Conservation (phyloP, 2,113 vertebrate species). For the Plotosus lineatus region DNA sequence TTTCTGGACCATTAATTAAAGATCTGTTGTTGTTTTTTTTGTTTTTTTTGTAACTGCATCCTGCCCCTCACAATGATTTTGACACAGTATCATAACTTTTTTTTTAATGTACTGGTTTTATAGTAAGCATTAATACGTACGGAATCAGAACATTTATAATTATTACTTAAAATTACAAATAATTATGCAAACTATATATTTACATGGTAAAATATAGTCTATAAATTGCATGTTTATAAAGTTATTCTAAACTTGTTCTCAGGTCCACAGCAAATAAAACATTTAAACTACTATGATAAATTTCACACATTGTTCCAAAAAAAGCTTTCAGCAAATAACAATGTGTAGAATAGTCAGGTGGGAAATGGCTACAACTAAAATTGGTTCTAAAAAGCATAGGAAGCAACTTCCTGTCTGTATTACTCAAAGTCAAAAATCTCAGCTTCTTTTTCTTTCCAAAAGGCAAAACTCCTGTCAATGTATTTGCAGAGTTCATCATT, state of each 20-base stretch:
- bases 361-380: background rate
- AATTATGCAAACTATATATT: background rate
- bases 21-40: too few relatives aligned
- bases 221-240: background rate
- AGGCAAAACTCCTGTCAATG: constrained; percentile 93
- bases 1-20: too few relatives aligned
- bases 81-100: too few relatives aligned
- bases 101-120: too few relatives aligned
- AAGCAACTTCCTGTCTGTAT: constrained; percentile 12
- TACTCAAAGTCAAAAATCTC: constrained; percentile 89
- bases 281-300: constrained; percentile 40
- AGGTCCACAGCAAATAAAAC: constrained; percentile 43
- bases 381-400: background rate
- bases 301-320: background rate
- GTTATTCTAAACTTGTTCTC: constrained; percentile 34
- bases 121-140: too few relatives aligned
- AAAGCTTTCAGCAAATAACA: background rate
- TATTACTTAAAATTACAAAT: too few relatives aligned
- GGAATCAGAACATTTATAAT: background rate
- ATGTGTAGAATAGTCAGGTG: too few relatives aligned
- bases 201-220: background rate
- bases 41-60: too few relatives aligned
- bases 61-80: too few relatives aligned
- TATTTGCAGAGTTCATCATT: constrained; percentile 89
- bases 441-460: constrained; percentile 97